phyloP scores from a whole-genome alignment of 2,113 vertebrate species.

The Alligator mississippiensis region DNA sequence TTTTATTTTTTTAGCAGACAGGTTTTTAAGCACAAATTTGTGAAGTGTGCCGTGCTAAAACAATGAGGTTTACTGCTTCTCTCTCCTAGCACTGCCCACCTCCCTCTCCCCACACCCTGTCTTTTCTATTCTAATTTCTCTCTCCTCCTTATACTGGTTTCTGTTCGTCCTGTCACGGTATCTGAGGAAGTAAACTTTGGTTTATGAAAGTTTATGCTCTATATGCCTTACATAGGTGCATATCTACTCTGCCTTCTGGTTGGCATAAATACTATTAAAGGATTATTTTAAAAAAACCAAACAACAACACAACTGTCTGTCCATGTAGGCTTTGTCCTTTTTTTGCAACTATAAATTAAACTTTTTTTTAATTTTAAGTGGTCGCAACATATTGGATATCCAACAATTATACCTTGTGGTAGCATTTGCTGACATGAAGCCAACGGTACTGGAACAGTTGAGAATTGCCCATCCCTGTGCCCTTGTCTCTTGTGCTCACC shows the following conservation, averaged over 20 bases:
- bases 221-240: no score
- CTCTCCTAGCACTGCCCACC: no score
- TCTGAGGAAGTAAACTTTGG: no score
- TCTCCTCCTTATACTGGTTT: no score
- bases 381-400: background rate
- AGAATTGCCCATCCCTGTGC: background rate
- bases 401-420: background rate
- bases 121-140: no score
- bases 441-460: background rate
- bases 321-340: background rate
- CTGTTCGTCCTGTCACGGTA: no score
- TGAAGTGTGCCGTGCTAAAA: background rate
- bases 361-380: background rate
- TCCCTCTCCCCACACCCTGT: no score
- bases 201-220: no score
- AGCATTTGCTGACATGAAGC: background rate
- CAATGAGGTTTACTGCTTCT: background rate
- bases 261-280: background rate
- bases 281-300: background rate
- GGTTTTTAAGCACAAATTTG: background rate
- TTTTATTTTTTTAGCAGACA: no score
- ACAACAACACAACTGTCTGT: background rate
- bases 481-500: background rate
- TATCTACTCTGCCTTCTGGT: no score
- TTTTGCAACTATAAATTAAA: background rate